Base-by-base conservation (phyloP, 2,797 vertebrate species). In the Rallus crepitans region DNA sequence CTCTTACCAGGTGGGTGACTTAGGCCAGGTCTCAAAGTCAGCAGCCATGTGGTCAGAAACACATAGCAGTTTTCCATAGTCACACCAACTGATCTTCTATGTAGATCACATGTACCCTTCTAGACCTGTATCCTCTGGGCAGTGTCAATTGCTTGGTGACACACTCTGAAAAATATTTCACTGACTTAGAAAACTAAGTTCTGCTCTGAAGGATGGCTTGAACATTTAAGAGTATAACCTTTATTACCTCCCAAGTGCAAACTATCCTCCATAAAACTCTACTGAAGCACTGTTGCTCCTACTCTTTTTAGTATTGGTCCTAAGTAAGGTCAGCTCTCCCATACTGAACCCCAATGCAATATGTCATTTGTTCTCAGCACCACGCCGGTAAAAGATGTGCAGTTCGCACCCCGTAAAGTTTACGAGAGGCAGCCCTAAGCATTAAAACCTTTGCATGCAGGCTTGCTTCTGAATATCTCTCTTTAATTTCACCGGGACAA, bases 111-210 rank as follows among this genome's bases (percentile, higher is more conserved):
- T 3, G 18, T 55, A 23, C 11, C 52, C 27, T 56, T 40, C 55
- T 30, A 84, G n/a, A 84, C 27, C 39, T 30, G 25, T 52, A 79
- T 56, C 63, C 48, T 95, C 28, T 60, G 56, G 60, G 68, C 15
- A 76, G n/a, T 30, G 50, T 37, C 50, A 73, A 81, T 50, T 28
- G 23, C 68, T 0, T 25, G 30, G 15, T 35, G 50, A 76, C 52
- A 90, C 28, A 45, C 8, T 14, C 78, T 66, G 48, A 89, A 89
- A 95, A 94, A 56, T 24, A 84, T 10, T 87, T 84, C 78, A 90
- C 42, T 40, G 73, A 52, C 73, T 92, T 48, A 53, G 40, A 63
- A 95, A 94, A 90, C 66, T 73, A 80, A 92, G 89, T 76, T 90
- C 77, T 70, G 39, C 31, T 72, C 2, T 0, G 66, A 90, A 92